Percentiles rank a stretch among this genome's conserved stretches.
Evolutionary conservation across 2,888 invertebrate genomes (phyloP).

Genomic region (Phrixothrix hirtus): DNA sequence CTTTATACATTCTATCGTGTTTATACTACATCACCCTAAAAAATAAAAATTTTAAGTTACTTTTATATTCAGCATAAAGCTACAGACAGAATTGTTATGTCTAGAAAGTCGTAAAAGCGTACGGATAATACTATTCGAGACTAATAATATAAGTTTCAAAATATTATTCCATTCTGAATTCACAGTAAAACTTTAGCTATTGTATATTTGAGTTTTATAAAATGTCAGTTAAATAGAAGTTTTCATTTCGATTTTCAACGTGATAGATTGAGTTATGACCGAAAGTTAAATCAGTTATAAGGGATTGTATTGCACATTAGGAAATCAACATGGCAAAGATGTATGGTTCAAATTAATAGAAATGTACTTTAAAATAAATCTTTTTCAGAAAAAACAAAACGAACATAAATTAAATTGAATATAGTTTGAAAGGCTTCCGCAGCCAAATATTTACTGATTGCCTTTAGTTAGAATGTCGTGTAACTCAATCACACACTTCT

Average conservation of each 20-base stretch:
- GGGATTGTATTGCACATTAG: too few species aligned
- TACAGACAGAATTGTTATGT: not conserved
- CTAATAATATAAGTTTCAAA: not conserved
- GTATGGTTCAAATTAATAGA: not conserved
- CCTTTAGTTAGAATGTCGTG: constrained; percentile 1
- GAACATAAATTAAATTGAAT: not conserved
- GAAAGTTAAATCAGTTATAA: too few species aligned
- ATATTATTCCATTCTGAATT: not conserved
- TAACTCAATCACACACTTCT: constrained; percentile 16
- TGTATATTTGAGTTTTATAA: too few species aligned
- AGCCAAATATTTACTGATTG: constrained; percentile 11
- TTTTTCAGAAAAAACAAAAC: not conserved
- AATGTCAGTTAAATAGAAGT: too few species aligned
- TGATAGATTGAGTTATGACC: too few species aligned
- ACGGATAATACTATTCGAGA: not conserved
- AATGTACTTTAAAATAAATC: too few species aligned
- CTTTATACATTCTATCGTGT: too few species aligned
- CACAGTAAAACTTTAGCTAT: not conserved
- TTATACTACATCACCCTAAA: constrained; percentile 7
- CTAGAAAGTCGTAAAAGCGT: not conserved
- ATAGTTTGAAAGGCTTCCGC: not conserved
- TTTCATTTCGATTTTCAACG: too few species aligned
- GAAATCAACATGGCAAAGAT: not conserved
- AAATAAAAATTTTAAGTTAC: constrained; percentile 4
- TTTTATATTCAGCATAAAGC: constrained; percentile 3